These are phyloP conservation scores for Copidosoma floridanum DNA, from an alignment of 1,140 invertebrate species.

Conservation along the genomic window DNA sequence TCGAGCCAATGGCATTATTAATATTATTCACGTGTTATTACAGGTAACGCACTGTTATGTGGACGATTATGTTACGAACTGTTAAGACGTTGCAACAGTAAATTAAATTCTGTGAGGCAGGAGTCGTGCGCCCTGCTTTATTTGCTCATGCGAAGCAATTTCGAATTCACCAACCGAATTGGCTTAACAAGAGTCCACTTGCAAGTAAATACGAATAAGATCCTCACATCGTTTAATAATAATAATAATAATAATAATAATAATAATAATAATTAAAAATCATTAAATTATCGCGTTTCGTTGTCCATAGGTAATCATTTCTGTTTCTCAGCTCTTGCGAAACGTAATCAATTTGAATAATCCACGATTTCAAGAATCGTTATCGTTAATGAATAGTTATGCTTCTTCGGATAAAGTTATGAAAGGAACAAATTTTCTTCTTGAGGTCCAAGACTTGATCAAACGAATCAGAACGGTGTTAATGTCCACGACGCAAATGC, in stretches of 20 bases:
- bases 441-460: slow-evolving; percentile 89
- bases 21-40: slow-evolving; percentile 24
- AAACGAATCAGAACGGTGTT: slow-evolving; percentile 89
- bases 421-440: slow-evolving; percentile 84
- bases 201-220: slow-evolving; percentile 61
- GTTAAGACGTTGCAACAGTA: slow-evolving; percentile 77
- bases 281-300: neutral
- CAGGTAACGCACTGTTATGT: slow-evolving; percentile 79
- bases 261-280: neutral
- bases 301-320: slow-evolving; percentile 74
- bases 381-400: slow-evolving; percentile 90
- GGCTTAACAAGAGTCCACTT: slow-evolving; percentile 83
- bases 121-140: slow-evolving; percentile 89
- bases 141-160: slow-evolving; percentile 89
- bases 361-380: slow-evolving; percentile 85
- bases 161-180: slow-evolving; percentile 80
- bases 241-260: neutral
- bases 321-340: slow-evolving; percentile 86
- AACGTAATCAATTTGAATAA: slow-evolving; percentile 84
- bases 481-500: slow-evolving; percentile 90
- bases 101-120: slow-evolving; percentile 75
- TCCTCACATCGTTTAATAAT: neutral
- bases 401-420: slow-evolving; percentile 90
- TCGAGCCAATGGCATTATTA: too few species aligned
- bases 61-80: slow-evolving; percentile 82